These are phyloP conservation scores for Drosophila atroscutellata DNA, from an alignment of 2,888 invertebrate species.

Conservation along the genomic window DNA sequence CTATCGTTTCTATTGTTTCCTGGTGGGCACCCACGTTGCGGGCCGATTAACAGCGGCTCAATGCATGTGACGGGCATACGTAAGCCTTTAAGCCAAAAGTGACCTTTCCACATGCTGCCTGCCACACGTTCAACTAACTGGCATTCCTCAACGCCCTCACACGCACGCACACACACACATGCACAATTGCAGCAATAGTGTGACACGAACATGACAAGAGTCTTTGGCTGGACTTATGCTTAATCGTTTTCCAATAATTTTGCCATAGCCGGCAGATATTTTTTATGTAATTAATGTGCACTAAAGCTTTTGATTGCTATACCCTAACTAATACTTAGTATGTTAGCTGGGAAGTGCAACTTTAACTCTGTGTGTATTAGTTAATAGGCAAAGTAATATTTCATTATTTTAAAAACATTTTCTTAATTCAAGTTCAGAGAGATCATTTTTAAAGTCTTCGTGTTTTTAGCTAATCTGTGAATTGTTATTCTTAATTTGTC, in stretches of 20 bases:
- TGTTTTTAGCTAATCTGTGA: neutral
- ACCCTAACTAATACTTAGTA: neutral
- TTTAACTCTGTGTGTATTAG: neutral
- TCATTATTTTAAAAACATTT: neutral
- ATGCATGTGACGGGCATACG: constrained; percentile 44
- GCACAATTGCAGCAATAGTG: neutral
- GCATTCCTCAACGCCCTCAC: constrained; percentile 29
- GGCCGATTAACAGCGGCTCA: constrained; percentile 59
- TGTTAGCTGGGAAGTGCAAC: neutral
- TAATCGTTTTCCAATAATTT: constrained; percentile 69
- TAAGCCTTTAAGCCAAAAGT: constrained; percentile 70
- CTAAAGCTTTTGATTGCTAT: constrained; percentile 11
- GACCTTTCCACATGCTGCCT: constrained; percentile 61
- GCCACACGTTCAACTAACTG: constrained; percentile 21
- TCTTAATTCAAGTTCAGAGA: neutral
- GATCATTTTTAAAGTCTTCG: neutral
- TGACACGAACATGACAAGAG: constrained; percentile 41
- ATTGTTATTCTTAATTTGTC: neutral
- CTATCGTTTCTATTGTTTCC: constrained; percentile 5
- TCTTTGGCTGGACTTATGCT: constrained; percentile 45
- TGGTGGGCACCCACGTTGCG: constrained; percentile 35
- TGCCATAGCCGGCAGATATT: constrained; percentile 44
- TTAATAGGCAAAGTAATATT: neutral
- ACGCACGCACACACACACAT: constrained; percentile 9
- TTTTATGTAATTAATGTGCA: constrained; percentile 37